A percentile compares a stretch with the other conserved stretches of the same genome.
Evolutionary conservation across 2,888 invertebrate species (phyloP).

Genomic region (Drosophila tanythrix): DNA sequence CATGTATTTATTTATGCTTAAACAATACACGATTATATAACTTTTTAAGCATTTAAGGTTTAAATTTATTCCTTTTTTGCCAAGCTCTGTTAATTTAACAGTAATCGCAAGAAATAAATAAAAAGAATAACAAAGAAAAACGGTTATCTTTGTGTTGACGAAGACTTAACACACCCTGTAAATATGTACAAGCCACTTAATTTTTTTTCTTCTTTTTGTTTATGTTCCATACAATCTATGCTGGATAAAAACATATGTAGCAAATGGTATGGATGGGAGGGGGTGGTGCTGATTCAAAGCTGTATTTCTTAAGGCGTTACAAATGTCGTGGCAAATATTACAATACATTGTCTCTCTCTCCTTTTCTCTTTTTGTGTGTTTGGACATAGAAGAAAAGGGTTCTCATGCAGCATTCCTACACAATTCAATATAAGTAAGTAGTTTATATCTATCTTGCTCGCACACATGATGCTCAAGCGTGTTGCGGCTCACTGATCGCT

Average conservation of each 20-base stretch:
- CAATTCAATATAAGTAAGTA: constrained; percentile 15
- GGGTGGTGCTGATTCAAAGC: not conserved
- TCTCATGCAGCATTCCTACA: constrained; percentile 43
- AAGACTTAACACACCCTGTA: not conserved
- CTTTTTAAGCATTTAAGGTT: not conserved
- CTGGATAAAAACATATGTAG: not conserved
- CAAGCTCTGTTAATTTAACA: not conserved
- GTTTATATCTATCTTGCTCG: constrained; percentile 4
- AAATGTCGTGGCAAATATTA: not conserved
- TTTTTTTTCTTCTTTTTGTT: not conserved
- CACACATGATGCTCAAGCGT: constrained; percentile 5
- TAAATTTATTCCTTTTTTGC: not conserved
- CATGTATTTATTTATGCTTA: not conserved
- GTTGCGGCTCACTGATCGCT: constrained; percentile 43
- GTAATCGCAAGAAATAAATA: not conserved
- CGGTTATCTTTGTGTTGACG: not conserved
- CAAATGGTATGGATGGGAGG: not conserved
- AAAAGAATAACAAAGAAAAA: not conserved
- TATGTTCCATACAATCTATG: not conserved
- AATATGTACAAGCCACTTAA: not conserved
- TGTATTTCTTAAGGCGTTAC: not conserved
- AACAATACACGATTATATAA: not conserved
- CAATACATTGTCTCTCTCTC: not conserved
- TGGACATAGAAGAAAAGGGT: constrained; percentile 15
- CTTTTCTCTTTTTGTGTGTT: not conserved